Evolutionary conservation across 2,888 invertebrate species (phyloP), one percentile per base, ranked within the genome.

Genomic region (Dryobotodes eremita): DNA sequence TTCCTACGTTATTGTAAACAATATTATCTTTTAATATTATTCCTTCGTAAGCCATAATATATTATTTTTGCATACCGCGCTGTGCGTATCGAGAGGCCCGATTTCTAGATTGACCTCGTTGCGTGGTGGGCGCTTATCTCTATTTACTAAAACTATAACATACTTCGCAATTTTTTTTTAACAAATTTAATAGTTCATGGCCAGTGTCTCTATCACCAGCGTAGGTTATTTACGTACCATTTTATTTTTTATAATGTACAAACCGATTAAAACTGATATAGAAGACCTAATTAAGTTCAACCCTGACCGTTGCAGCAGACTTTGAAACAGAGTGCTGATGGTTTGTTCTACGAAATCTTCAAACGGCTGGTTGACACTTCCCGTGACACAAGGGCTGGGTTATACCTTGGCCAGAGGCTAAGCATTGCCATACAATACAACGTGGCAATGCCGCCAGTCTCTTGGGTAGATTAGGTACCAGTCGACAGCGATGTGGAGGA

Each of bases 21-120:
- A 53, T 8, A n/a, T 36, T n/a, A 36, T 68, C 26, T 3, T 20
- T 23, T 42, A 10, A 20, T 36, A 50, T 50, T 23, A 42, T 71
- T 46, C 2, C 20, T 20, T 36, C 6, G 36, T 70, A 20, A 26
- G n/a, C 20, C 20, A 36, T 10, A 46, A 46, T 31, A 20, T 6
- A 74, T 50, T 17, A 50, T 75, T 15, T 42, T 59, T 73, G 23
- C 46, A 31, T 26, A 42, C n/a, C 23, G 7, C 13, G 8, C 7
- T 11, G 23, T 8, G 17, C 8, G 20, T 61, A 42, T 46, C n/a
- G 6, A 50, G 20, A 61, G n/a, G 53, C 42, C 31, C 1, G 13
- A 71, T 48, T 81, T 71, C 61, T 72, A 78, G 36, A 81, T 62
- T 81, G 61, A 71, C 55, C 26, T 62, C 20, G 2, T 11, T 17